phyloP scores from a whole-genome alignment of 2,797 vertebrate species.

The Gouania willdenowi region DNA sequence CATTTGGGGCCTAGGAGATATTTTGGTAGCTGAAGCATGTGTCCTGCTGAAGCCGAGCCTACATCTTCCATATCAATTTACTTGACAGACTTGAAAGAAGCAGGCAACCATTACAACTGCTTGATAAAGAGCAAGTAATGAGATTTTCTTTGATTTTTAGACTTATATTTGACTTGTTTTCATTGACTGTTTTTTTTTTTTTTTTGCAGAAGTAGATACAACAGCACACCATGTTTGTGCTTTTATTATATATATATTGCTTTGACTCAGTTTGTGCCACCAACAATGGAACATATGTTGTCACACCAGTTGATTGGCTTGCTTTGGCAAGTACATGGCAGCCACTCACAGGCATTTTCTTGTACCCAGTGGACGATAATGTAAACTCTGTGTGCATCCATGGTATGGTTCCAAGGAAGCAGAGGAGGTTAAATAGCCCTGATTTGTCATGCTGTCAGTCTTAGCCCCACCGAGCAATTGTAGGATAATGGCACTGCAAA shows the following conservation, averaged over 20 bases:
- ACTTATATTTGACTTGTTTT: no score
- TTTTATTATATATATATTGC: no score
- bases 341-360: background rate
- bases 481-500: no score
- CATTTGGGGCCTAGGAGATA: slow-evolving; percentile 12
- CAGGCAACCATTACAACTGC: background rate
- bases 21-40: slow-evolving; percentile 19
- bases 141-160: no score
- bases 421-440: slow-evolving; percentile 44
- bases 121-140: no score
- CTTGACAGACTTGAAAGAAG: slow-evolving; percentile 1
- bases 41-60: background rate
- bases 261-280: slow-evolving; percentile 11
- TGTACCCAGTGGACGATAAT: background rate
- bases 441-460: slow-evolving; percentile 31
- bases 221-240: no score
- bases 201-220: no score
- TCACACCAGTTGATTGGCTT: slow-evolving; percentile 20
- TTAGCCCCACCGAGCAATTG: slow-evolving; percentile 25
- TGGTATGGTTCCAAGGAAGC: slow-evolving; percentile 30
- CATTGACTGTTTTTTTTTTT: no score
- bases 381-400: background rate
- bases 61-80: slow-evolving; percentile 21
- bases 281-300: slow-evolving; percentile 37
- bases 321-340: slow-evolving; percentile 21